Conservation (phyloP, 2,797 vertebrate genomes). For the Parotocinclus haroldoi region DNA sequence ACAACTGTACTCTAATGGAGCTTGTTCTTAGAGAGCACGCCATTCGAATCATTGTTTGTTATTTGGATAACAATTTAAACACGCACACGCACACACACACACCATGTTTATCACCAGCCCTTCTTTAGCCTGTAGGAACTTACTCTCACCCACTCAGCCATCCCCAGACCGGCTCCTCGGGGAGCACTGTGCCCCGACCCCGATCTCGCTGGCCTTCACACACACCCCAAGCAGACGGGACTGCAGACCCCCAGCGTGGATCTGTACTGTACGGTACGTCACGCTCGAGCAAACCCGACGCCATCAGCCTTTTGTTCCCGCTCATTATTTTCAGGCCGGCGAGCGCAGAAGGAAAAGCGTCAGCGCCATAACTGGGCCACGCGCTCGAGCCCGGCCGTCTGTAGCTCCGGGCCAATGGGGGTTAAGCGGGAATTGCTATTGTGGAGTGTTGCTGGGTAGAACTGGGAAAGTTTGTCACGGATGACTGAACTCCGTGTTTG, state of each 20-base stretch:
- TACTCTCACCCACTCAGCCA: conserved; percentile 13
- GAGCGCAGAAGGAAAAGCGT: conserved; percentile 49
- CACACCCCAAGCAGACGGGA: conserved; percentile 22
- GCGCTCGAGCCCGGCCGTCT: conserved; percentile 30
- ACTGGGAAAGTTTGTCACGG: conserved; percentile 42
- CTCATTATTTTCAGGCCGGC: conserved; percentile 73
- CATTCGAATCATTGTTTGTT: too few species aligned
- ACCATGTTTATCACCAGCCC: background rate
- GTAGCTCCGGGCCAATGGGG: conserved; percentile 27
- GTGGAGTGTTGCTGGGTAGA: conserved; percentile 59
- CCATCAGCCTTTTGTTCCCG: conserved; percentile 54
- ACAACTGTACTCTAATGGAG: too few species aligned
- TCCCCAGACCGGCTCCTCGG: conserved; percentile 10
- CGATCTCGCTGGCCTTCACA: conserved; percentile 17
- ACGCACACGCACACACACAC: background rate
- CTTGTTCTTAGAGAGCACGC: too few species aligned
- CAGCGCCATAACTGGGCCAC: conserved; percentile 19
- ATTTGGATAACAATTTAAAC: background rate
- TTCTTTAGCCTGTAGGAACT: conserved; percentile 25
- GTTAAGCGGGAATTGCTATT: conserved; percentile 11
- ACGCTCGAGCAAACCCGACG: conserved; percentile 54
- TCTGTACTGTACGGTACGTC: conserved; percentile 47
- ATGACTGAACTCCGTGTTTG: conserved; percentile 44
- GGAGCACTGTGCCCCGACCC: background rate
- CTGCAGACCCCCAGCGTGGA: conserved; percentile 23